Base-by-base conservation (phyloP, 2,113 vertebrate species). In the Onychostoma macrolepis region DNA sequence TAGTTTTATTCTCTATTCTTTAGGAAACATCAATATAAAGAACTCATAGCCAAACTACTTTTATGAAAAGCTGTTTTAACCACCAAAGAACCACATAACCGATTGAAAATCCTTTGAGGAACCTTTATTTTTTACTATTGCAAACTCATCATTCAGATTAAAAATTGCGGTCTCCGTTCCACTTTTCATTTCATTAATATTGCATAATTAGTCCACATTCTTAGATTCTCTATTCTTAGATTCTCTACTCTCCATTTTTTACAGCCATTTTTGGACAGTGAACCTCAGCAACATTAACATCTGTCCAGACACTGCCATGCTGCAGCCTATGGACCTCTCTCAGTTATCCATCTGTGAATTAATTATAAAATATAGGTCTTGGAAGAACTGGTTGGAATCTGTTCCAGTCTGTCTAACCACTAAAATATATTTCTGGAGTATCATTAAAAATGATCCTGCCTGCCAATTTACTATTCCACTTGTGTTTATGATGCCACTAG, bases 211-310 rank as follows among this genome's bases (percentile, higher is more conserved):
- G 11, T 26, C 24, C n/a, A 48, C n/a, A 26, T 12, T 74, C 21
- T 75, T 17, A 36, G 6, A 80, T 36, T 36, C 8, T 79, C 15
- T 6, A 58, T 61, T 41, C 53, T 58, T 58, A 58, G 53, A n/a
- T 61, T 61, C 24, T n/a, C 56, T n/a, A 43, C 4, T 38, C 6
- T 63, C 19, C 21, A 41, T 45, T 76, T 45, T 41, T 75, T 45
- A 21, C 56, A 10, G 26, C 24, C 36, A 38, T 15, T 26, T 80
- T 38, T 41, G 33, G 36, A 26, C 56, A 43, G 80, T 45, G 19
- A 61, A 67, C 80, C 61, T 45, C n/a, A 19, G 4, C 38, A 82
- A 30, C 24, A 41, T 65, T 13, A 81, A 63, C 80, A 82, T 82
- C 80, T 82, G 80, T 67, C 41, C 33, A 67, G n/a, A 67, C n/a